Evolutionary conservation across 1,140 invertebrate species (phyloP), one percentile per base, ranked within the genome.

Genomic region (Trichoplusia ni): DNA sequence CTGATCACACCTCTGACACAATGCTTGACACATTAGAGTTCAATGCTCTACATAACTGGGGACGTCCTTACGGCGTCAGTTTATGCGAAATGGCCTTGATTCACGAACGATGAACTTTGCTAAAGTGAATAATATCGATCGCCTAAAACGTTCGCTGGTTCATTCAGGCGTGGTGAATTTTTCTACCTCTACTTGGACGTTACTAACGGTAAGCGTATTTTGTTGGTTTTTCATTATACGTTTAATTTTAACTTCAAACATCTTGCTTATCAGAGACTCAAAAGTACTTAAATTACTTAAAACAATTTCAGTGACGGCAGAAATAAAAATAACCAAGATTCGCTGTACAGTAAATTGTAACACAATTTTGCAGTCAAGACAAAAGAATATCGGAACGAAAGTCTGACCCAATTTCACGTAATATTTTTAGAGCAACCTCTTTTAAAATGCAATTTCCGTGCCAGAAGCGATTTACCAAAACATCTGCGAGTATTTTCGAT

Each of bases 401-500:
- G 37, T 21, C 13, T 58, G 53, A 58, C 53, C 53, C 53, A 40
- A 58, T 58, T 58, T 42, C 37, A n/a, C 8, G 53, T 27, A 58
- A 58, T 58, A 58, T 58, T 58, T 58, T 58, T 58, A 58, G 53
- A 58, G 35, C 37, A 53, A 42, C 53, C 37, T 42, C 53, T 29
- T 58, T 58, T 42, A 27, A 19, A 58, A 42, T 40, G 23, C 37
- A 42, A 42, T 29, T 42, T 58, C 23, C 13, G 53, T 42, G 53
- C 53, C 53, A 58, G 42, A 58, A 33, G 8, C 0, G 14, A 35
- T 54, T 37, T 16, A 23, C 31, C n/a, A 38, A 54, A 54, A 54
- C 51, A 25, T 54, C 51, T 54, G 16, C 11, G 51, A 23, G 19
- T 54, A 38, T 54, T 54, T 54, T 54, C 1, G 46, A 31, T 33